Evolutionary conservation across 2,888 invertebrate genomes (phyloP).

Genomic region (Abrostola triplasia): DNA sequence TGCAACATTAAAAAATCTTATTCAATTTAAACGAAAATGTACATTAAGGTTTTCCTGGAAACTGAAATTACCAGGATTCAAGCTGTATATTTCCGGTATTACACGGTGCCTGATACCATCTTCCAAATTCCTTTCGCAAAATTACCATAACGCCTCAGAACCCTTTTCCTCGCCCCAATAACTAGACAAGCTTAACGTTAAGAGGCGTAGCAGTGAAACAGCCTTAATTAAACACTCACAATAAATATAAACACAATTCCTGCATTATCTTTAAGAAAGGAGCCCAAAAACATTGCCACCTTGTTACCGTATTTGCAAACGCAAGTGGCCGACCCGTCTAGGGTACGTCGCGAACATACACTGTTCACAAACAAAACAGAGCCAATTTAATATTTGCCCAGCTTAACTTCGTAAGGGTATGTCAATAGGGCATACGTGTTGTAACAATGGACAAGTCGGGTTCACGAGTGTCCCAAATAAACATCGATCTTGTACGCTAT

Average conservation of each 20-base stretch:
- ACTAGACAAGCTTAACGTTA: slow-evolving; percentile 45
- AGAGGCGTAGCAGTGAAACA: slow-evolving; percentile 29
- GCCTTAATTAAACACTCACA: slow-evolving; percentile 55
- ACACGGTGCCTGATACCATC: slow-evolving; percentile 34
- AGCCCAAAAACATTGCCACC: slow-evolving; percentile 46
- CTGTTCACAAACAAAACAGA: slow-evolving; percentile 61
- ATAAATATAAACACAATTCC: slow-evolving; percentile 58
- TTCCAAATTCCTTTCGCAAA: slow-evolving; percentile 45
- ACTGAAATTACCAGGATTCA: slow-evolving; percentile 19
- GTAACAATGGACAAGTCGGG: slow-evolving; percentile 70
- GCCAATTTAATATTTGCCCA: slow-evolving; percentile 78
- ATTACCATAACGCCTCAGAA: slow-evolving; percentile 46
- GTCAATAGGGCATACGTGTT: slow-evolving; percentile 69
- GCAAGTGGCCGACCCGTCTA: slow-evolving; percentile 47
- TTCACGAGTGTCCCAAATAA: slow-evolving; percentile 75
- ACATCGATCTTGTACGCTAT: slow-evolving; percentile 77
- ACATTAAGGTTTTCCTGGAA: slow-evolving; percentile 9
- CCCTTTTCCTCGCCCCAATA: slow-evolving; percentile 37
- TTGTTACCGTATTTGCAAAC: slow-evolving; percentile 49
- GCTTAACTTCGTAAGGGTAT: slow-evolving; percentile 71
- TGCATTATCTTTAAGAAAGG: slow-evolving; percentile 41
- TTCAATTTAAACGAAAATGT: slow-evolving; percentile 9
- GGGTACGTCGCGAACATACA: slow-evolving; percentile 44
- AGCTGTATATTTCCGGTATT: slow-evolving; percentile 32
- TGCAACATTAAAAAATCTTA: not conserved